phyloP scores from a whole-genome alignment of 2,797 vertebrate species.

The Rhyacichthys aspro region DNA sequence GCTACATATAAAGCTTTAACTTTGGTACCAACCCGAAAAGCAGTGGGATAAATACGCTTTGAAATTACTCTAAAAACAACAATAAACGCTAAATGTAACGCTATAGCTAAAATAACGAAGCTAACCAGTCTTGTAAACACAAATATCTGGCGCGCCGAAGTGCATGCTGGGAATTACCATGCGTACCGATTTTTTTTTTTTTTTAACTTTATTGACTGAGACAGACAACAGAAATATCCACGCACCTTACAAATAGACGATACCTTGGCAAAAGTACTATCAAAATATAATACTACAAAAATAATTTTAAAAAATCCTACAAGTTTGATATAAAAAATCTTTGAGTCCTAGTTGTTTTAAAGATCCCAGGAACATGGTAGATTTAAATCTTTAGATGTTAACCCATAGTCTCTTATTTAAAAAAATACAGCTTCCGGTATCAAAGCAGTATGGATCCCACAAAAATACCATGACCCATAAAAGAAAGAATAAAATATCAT shows the following conservation, averaged over 20 bases:
- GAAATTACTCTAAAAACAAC: neutral
- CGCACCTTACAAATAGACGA: too few relatives aligned
- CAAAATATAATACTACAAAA: too few relatives aligned
- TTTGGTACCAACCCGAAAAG: neutral
- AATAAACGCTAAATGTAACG: neutral
- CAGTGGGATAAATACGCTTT: neutral
- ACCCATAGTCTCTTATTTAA: too few relatives aligned
- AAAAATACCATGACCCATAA: neutral
- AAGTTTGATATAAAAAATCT: too few relatives aligned
- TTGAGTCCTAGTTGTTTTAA: too few relatives aligned
- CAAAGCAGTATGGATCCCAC: too few relatives aligned
- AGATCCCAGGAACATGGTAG: too few relatives aligned
- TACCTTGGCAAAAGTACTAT: too few relatives aligned
- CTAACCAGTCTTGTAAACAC: neutral
- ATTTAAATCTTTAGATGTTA: too few relatives aligned
- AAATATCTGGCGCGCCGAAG: constrained; percentile 39
- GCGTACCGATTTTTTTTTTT: constrained; percentile 5
- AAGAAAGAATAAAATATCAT: neutral
- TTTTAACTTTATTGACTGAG: neutral
- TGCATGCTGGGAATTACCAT: constrained; percentile 42
- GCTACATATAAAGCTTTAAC: neutral
- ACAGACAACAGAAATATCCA: too few relatives aligned
- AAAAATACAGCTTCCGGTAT: too few relatives aligned
- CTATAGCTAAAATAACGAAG: neutral
- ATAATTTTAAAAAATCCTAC: too few relatives aligned